Conservation (phyloP, 2,888 invertebrate genomes). For the Vesta saturnalis region DNA sequence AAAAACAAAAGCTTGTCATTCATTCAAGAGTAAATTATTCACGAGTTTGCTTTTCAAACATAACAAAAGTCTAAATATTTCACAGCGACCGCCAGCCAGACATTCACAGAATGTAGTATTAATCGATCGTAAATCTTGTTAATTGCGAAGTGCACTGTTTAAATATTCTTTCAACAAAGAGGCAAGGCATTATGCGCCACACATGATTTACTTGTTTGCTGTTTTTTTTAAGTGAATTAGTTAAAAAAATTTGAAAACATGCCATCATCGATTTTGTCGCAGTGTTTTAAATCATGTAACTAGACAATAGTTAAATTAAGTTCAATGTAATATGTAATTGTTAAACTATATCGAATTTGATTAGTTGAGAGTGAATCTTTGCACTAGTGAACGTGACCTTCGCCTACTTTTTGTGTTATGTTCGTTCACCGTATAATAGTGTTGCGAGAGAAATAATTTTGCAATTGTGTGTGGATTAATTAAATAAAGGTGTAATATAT, state of each 20-base stretch:
- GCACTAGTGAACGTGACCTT: conserved; percentile 37
- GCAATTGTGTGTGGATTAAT: not conserved
- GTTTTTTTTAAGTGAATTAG: not conserved
- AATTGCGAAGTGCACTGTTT: conserved; percentile 37
- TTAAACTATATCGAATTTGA: conserved; percentile 19
- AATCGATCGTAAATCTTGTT: conserved; percentile 40
- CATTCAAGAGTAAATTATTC: conserved; percentile 8
- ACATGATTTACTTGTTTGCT: conserved; percentile 34
- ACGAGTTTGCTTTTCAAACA: conserved; percentile 8
- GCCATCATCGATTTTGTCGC: not conserved
- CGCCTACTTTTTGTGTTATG: conserved; percentile 31
- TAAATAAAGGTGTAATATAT: conserved; percentile 7
- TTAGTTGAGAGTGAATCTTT: conserved; percentile 32
- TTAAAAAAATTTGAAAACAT: conserved; percentile 2
- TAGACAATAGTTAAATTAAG: not conserved
- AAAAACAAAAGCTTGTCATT: conserved; percentile 2
- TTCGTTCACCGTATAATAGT: conserved; percentile 9
- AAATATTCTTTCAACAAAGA: conserved; percentile 27
- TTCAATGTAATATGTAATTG: conserved; percentile 2
- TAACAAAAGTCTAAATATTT: not conserved
- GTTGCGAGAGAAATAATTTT: not conserved
- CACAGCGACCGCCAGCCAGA: conserved; percentile 15
- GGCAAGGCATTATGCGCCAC: conserved; percentile 8
- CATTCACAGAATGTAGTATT: conserved; percentile 29
- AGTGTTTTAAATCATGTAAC: not conserved